phyloP scores from a whole-genome alignment of 2,888 invertebrate species.

The Ennomos erosarius region DNA sequence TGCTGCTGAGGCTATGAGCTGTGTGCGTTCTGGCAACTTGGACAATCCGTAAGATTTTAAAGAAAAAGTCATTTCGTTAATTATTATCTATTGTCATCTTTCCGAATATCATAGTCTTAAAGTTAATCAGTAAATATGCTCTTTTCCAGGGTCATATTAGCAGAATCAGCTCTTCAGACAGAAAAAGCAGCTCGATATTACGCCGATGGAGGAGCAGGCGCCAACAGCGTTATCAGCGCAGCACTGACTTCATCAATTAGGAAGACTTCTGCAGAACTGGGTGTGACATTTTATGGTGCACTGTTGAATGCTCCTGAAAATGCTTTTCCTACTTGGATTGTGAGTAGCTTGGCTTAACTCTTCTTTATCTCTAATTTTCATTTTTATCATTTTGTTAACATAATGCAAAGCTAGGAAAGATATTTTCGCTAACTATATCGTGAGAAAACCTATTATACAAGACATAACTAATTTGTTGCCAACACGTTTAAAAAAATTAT shows the following conservation, averaged over 20 bases:
- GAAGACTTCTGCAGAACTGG: slow-evolving; percentile 57
- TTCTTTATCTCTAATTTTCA: slow-evolving; percentile 8
- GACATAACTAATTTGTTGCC: too few species aligned
- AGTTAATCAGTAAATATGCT: neutral
- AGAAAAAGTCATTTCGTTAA: neutral
- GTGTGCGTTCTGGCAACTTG: slow-evolving; percentile 58
- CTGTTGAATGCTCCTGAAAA: slow-evolving; percentile 64
- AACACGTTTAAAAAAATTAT: too few species aligned
- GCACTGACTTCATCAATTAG: slow-evolving; percentile 54
- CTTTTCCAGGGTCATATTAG: slow-evolving; percentile 64
- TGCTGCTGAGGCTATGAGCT: slow-evolving; percentile 62
- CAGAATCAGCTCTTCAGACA: slow-evolving; percentile 58
- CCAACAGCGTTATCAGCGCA: slow-evolving; percentile 65
- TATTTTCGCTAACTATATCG: too few species aligned
- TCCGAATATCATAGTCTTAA: neutral
- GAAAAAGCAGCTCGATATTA: slow-evolving; percentile 62
- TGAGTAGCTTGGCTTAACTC: slow-evolving; percentile 48
- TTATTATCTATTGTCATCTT: neutral
- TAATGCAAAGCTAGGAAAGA: neutral
- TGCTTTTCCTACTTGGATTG: slow-evolving; percentile 64
- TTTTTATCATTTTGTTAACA: neutral
- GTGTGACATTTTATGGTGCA: slow-evolving; percentile 59
- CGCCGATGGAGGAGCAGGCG: slow-evolving; percentile 62
- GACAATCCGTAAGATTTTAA: slow-evolving; percentile 65
- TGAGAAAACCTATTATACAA: too few species aligned